A percentile compares a stretch with the other conserved stretches of the same genome.
phyloP scores from a whole-genome alignment of 2,888 invertebrate species.

The Hipparchia semele region DNA sequence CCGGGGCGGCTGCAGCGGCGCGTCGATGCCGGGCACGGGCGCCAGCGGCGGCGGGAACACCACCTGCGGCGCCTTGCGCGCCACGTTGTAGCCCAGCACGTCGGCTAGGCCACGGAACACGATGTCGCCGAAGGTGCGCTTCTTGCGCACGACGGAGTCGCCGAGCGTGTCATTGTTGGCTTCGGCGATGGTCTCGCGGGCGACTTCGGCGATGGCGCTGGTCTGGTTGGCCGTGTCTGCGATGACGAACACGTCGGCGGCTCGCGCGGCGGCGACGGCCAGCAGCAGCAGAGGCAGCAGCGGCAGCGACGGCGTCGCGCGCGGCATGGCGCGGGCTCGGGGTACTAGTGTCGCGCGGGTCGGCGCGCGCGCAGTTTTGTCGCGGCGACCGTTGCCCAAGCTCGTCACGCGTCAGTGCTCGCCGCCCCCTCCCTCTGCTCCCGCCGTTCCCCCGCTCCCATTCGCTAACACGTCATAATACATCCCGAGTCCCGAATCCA shows the following conservation, averaged over 20 bases:
- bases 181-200: conserved; percentile 47
- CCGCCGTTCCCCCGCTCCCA: conserved; percentile 21
- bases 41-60: conserved; percentile 73
- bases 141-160: conserved; percentile 72
- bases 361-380: conserved; percentile 67
- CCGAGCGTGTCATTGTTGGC: conserved; percentile 51
- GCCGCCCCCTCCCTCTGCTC: conserved; percentile 27
- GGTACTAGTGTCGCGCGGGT: conserved; percentile 52
- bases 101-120: conserved; percentile 80
- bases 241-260: conserved; percentile 43
- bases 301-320: conserved; percentile 58
- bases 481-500: not conserved
- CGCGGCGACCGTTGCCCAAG: conserved; percentile 63
- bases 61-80: conserved; percentile 63
- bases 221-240: conserved; percentile 43
- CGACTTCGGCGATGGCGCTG: conserved; percentile 46
- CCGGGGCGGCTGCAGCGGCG: conserved; percentile 63
- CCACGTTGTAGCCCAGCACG: conserved; percentile 73
- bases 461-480: conserved; percentile 34
- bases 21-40: conserved; percentile 71
- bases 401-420: conserved; percentile 54
- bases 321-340: conserved; percentile 64
- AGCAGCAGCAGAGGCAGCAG: conserved; percentile 53
- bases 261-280: conserved; percentile 45
- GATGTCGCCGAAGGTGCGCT: conserved; percentile 77